A percentile compares a stretch with the other conserved stretches of the same genome.
These are phyloP conservation scores for Limnephilus rhombicus DNA, from an alignment of 2,888 invertebrate species.

Conservation along the genomic window DNA sequence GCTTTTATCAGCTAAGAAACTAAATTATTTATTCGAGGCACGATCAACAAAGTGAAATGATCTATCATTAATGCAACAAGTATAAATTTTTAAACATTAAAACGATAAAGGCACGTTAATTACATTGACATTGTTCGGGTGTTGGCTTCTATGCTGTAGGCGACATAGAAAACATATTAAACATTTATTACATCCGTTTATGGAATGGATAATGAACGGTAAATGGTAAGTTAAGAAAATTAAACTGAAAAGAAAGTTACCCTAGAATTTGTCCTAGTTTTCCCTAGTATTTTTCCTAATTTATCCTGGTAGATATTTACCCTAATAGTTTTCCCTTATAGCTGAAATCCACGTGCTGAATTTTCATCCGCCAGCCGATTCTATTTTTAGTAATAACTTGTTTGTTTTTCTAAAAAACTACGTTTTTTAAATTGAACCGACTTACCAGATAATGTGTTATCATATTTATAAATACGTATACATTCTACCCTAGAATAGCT, in stretches of 20 bases:
- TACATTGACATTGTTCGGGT: background rate
- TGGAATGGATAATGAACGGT: background rate
- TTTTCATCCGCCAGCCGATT: too few relatives aligned
- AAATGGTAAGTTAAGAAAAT: background rate
- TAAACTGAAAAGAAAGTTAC: background rate
- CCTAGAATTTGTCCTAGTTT: background rate
- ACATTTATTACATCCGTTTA: background rate
- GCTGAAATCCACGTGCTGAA: background rate
- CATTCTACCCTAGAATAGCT: too few relatives aligned
- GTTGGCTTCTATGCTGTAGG: background rate
- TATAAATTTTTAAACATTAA: constrained; percentile 18
- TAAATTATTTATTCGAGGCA: constrained; percentile 27
- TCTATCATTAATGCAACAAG: background rate
- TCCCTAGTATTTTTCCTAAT: background rate
- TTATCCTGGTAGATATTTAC: background rate
- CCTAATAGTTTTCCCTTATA: background rate
- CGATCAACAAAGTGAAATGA: background rate
- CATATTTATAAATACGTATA: too few relatives aligned
- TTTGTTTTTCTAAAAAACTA: too few relatives aligned
- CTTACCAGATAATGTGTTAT: too few relatives aligned
- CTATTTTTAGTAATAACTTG: too few relatives aligned
- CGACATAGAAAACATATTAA: background rate
- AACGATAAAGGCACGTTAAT: background rate
- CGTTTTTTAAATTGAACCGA: too few relatives aligned
- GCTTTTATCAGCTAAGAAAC: background rate